A percentile compares a stretch with the other conserved stretches of the same genome.
Conservation (phyloP, 2,797 vertebrate genomes). For the Acanthiza pusilla region DNA sequence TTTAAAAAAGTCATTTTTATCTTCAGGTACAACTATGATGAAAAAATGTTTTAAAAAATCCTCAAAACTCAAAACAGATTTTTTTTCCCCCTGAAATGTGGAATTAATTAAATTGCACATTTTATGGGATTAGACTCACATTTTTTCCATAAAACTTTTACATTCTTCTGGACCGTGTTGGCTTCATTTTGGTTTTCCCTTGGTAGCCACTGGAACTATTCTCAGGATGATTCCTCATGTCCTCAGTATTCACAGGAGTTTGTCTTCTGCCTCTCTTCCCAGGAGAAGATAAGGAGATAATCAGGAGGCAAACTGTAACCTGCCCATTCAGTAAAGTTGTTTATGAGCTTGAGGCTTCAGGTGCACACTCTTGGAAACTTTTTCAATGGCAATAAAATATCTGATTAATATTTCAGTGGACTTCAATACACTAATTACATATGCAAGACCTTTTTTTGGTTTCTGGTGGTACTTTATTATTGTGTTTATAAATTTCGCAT, state of each 20-base stretch:
- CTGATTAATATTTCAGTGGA: not conserved
- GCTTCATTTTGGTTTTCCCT: not conserved
- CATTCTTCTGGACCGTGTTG: accelerated
- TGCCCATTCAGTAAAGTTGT: not conserved
- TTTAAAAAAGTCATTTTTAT: not conserved
- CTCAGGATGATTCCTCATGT: not conserved
- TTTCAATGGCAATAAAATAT: not conserved
- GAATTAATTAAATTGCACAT: not conserved
- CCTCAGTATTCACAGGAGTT: not conserved
- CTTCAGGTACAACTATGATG: not conserved
- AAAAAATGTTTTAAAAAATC: not conserved
- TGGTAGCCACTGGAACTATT: not conserved
- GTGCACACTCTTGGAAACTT: not conserved
- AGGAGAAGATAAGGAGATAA: not conserved
- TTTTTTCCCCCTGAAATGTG: not conserved
- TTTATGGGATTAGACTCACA: not conserved
- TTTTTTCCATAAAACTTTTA: not conserved
- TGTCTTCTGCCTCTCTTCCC: not conserved
- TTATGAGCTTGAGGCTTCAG: not conserved
- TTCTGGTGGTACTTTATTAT: not conserved
- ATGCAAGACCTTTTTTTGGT: not conserved
- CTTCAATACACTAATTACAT: not conserved
- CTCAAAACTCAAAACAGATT: not conserved
- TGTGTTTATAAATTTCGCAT: not conserved
- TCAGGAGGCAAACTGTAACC: not conserved